These are phyloP conservation scores for Epinotia ramella DNA, from an alignment of 2,888 invertebrate genomes.

Conservation along the genomic window DNA sequence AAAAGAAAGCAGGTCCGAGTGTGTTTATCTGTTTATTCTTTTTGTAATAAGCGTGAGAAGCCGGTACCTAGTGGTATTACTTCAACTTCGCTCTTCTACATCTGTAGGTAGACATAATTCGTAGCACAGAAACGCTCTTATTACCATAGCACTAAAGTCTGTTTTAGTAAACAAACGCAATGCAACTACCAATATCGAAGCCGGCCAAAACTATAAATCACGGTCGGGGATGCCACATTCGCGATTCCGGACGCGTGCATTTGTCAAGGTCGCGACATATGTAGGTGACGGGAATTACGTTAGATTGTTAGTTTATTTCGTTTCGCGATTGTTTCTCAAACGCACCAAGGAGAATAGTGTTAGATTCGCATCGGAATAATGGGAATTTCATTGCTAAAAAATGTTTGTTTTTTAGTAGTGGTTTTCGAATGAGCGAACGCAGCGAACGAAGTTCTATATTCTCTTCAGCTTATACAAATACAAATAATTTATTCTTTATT, in stretches of 20 bases:
- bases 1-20: too few species aligned
- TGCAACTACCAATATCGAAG: constrained; percentile 59
- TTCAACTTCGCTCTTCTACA: background rate
- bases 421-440: background rate
- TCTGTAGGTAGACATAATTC: background rate
- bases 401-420: constrained; percentile 12
- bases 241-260: constrained; percentile 61
- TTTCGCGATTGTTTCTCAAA: constrained; percentile 46
- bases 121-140: background rate
- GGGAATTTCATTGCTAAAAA: background rate
- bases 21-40: background rate
- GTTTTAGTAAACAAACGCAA: background rate
- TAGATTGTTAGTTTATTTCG: constrained; percentile 35
- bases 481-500: too few species aligned
- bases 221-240: constrained; percentile 51
- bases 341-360: constrained; percentile 26
- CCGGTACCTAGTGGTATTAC: background rate
- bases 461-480: too few species aligned
- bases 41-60: background rate
- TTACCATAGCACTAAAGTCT: background rate
- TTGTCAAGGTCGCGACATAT: constrained; percentile 78
- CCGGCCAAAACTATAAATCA: constrained; percentile 67
- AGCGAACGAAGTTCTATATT: too few species aligned
- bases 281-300: constrained; percentile 63
- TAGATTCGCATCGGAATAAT: constrained; percentile 20